Evolutionary conservation across 1,140 invertebrate genomes (phyloP).

Genomic region (Drosophila subobscura): DNA sequence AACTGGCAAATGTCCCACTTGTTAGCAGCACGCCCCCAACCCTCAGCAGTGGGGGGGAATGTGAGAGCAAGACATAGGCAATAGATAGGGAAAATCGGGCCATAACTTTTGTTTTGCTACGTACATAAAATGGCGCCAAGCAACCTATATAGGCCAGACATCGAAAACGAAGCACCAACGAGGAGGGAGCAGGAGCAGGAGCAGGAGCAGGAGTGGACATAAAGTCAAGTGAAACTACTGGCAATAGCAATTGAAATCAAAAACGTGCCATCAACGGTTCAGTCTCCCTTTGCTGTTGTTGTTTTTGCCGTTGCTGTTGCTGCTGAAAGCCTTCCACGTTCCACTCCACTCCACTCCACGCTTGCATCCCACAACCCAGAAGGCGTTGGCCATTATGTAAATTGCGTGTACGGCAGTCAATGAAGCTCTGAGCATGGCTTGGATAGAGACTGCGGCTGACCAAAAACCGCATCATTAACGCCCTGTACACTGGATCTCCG

Average conservation of each 20-base stretch:
- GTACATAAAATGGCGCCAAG: conserved; percentile 81
- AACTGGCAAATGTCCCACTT: conserved; percentile 80
- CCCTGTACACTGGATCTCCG: conserved; percentile 28
- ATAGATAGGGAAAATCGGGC: conserved; percentile 70
- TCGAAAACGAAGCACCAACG: conserved; percentile 6
- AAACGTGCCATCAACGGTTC: conserved; percentile 69
- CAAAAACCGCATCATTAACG: conserved; percentile 76
- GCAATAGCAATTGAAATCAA: conserved; percentile 71
- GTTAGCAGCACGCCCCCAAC: conserved; percentile 61
- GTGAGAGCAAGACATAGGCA: conserved; percentile 29
- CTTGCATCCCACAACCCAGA: conserved; percentile 14
- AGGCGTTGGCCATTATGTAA: conserved; percentile 51
- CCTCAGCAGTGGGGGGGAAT: conserved; percentile 24
- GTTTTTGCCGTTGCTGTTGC: conserved; percentile 30
- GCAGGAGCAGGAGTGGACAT: conserved; percentile 21
- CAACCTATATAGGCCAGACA: conserved; percentile 80
- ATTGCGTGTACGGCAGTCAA: conserved; percentile 63
- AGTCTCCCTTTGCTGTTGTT: conserved; percentile 26
- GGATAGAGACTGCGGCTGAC: conserved; percentile 37
- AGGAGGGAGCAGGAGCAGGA: conserved; percentile 24
- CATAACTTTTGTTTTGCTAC: conserved; percentile 81
- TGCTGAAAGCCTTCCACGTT: conserved; percentile 35
- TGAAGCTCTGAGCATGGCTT: background rate
- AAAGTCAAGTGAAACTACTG: conserved; percentile 60
- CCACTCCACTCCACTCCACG: background rate